Evolutionary conservation across 2,113 vertebrate genomes (phyloP), one percentile per base, ranked within the genome.

Genomic region (Mesocricetus auratus): DNA sequence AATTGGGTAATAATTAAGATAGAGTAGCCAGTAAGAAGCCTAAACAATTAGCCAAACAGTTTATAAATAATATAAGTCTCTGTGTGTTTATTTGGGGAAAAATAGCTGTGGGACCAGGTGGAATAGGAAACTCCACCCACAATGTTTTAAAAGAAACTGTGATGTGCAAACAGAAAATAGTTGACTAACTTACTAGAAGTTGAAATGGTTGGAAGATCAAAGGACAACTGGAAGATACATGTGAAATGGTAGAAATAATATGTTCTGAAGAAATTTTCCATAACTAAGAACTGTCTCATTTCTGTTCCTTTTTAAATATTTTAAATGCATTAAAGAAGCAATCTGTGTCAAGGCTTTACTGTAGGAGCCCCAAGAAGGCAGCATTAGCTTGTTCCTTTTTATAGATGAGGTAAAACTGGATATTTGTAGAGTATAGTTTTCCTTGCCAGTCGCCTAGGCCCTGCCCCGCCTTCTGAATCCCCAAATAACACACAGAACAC

Each of bases 131-230:
- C 53, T 56, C 53, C 12, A 12, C 53, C 53, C 11, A 56, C 53
- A 21, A 60, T 60, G 19, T 60, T 60, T 60, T 22, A 53, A 7
- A 86, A 86, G 66, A 89, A 95, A 89, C n/a, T 92, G 45, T 88
- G 75, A 79, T 86, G 36, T 89, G 42, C 81, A 74, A 93, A 77
- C 47, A 90, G 94, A 42, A 22, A 53, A 78, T 93, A 77, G n/a
- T 62, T 93, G 66, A 94, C 89, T 87, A 88, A 93, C 91, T 86
- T 94, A 91, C 45, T 91, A 91, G 87, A 93, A 95, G 93, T 96
- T 96, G 53, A 56, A 56, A 56, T 56, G 10, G 33, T 39, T 94
- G 94, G 89, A 96, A 96, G 62, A 87, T 58, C 74, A 29, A 7
- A 85, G 75, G 71, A 93, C 39, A 47, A 89, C 90, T 92, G 53